A percentile compares a stretch with the other conserved stretches of the same genome.
These are phyloP conservation scores for Latheticus oryzae DNA, from an alignment of 2,888 invertebrate genomes.

Conservation along the genomic window DNA sequence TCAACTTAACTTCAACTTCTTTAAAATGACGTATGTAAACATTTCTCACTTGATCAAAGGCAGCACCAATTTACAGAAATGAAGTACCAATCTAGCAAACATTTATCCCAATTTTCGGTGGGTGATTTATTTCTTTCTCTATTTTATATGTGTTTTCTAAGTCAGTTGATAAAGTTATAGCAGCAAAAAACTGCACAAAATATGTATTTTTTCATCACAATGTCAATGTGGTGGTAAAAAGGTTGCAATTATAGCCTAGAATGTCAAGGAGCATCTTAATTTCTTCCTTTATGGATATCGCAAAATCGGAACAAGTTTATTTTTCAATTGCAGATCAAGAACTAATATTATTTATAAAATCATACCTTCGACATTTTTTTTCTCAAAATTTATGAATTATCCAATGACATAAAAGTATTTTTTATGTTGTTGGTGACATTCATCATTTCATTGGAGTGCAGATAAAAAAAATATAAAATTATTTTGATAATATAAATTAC, in stretches of 20 bases:
- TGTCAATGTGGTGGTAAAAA: conserved; percentile 1
- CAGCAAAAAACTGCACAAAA: too few relatives aligned
- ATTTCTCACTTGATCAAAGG: too few relatives aligned
- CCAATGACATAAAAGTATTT: conserved; percentile 18
- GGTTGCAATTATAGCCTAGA: conserved; percentile 8
- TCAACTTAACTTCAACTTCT: too few relatives aligned
- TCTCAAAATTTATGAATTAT: conserved; percentile 8
- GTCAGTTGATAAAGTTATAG: too few relatives aligned
- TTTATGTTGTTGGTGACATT: conserved; percentile 30
- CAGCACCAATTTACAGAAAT: too few relatives aligned
- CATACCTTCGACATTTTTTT: conserved; percentile 14
- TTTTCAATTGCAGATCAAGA: conserved; percentile 7
- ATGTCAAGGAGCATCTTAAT: conserved; percentile 22
- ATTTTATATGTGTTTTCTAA: too few relatives aligned
- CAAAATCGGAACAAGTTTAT: conserved; percentile 5
- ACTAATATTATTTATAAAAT: conserved; percentile 3
- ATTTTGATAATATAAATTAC: too few relatives aligned
- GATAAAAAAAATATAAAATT: conserved; percentile 11
- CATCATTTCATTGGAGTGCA: conserved; percentile 23
- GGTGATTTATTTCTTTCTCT: too few relatives aligned
- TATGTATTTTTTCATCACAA: conserved; percentile 7
- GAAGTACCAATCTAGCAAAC: too few relatives aligned
- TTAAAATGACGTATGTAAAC: too few relatives aligned
- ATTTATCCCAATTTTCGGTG: too few relatives aligned
- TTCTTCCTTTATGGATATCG: conserved; percentile 13